Evolutionary conservation across 2,113 vertebrate genomes (phyloP).

Genomic region (Oenanthe oenanthe): DNA sequence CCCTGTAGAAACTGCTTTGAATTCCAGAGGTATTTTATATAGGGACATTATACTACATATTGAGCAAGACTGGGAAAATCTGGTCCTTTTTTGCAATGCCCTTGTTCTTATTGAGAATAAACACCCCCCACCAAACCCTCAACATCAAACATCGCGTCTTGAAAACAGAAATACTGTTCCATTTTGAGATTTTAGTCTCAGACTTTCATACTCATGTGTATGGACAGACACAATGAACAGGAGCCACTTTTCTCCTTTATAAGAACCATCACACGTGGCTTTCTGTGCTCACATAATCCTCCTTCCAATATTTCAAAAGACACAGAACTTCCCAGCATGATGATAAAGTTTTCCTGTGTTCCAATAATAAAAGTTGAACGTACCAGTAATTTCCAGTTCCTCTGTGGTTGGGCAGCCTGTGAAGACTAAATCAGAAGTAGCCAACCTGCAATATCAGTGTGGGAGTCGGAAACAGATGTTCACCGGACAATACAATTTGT

Average conservation of each 20-base stretch:
- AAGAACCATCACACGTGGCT: conserved; percentile 9
- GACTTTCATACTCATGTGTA: neutral
- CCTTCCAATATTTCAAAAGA: conserved; percentile 77
- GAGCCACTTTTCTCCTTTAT: conserved; percentile 1
- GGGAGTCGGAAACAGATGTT: conserved; percentile 89
- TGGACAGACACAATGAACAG: conserved; percentile 23
- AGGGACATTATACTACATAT: neutral
- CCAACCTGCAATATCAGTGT: conserved; percentile 73
- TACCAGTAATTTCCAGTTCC: conserved; percentile 82
- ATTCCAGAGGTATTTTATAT: neutral
- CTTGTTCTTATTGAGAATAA: neutral
- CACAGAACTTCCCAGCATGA: conserved; percentile 77
- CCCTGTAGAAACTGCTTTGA: neutral
- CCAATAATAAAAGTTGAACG: conserved; percentile 78
- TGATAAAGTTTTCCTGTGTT: conserved; percentile 83
- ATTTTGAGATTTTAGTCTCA: conserved; percentile 22
- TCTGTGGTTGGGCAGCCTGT: conserved; percentile 70
- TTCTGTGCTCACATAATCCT: conserved; percentile 62
- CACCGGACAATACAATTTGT: conserved; percentile 77
- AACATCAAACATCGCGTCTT: neutral
- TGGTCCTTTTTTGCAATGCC: neutral
- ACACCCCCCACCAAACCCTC: neutral
- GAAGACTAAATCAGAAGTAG: conserved; percentile 64
- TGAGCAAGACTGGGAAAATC: neutral
- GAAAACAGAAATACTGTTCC: conserved; percentile 3